phyloP scores from a whole-genome alignment of 2,797 vertebrate genomes.

The Oreonectes daqikongensis region DNA sequence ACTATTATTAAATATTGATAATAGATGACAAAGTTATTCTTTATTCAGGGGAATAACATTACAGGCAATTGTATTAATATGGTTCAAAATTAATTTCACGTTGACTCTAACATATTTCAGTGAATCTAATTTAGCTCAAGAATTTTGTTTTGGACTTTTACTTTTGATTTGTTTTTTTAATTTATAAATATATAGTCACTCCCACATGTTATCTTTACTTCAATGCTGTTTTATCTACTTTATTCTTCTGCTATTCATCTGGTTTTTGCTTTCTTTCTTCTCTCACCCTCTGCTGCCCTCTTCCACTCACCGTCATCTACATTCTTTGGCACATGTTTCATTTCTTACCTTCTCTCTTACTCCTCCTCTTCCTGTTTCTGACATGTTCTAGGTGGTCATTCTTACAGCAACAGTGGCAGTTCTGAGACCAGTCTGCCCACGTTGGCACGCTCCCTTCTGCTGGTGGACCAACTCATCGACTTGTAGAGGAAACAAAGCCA shows the following conservation, averaged over 20 bases:
- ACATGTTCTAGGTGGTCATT: constrained; percentile 97
- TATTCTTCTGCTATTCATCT: constrained; percentile 42
- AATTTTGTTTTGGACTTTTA: constrained; percentile 67
- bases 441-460: constrained; percentile 98
- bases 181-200: not conserved
- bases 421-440: constrained; percentile 99
- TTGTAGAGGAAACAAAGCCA: constrained; percentile 81
- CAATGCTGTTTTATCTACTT: not conserved
- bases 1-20: not conserved
- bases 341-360: constrained; percentile 60
- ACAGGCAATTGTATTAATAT: not conserved
- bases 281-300: constrained; percentile 24
- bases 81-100: too few relatives aligned
- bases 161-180: not conserved
- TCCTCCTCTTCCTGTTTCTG: constrained; percentile 83
- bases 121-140: not conserved
- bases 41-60: not conserved
- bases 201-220: constrained; percentile 75
- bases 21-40: not conserved
- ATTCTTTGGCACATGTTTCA: constrained; percentile 24
- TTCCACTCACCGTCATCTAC: constrained; percentile 72
- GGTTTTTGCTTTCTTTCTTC: constrained; percentile 59
- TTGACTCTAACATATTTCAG: not conserved
- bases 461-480: constrained; percentile 99
- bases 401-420: constrained; percentile 99